Conservation (phyloP, 1,140 invertebrate genomes). For the Drosophila melanica region DNA sequence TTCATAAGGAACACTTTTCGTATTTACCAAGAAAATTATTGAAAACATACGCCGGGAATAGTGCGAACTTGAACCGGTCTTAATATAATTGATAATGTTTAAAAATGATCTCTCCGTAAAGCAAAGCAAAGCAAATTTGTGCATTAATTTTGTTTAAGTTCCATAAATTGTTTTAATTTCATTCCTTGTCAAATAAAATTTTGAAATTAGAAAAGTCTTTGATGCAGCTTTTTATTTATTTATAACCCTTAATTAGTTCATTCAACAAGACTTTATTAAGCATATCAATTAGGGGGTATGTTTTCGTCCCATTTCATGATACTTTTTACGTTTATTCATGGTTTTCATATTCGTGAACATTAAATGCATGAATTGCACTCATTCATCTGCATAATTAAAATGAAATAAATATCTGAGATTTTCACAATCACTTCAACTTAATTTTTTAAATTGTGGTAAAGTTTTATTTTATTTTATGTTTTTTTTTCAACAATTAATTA, state of each 20-base stretch:
- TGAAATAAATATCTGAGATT: slow-evolving; percentile 76
- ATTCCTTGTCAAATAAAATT: too few species aligned
- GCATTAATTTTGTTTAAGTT: too few species aligned
- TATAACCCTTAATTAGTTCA: not conserved
- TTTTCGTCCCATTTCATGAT: slow-evolving; percentile 1
- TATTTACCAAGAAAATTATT: too few species aligned
- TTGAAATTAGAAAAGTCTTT: too few species aligned
- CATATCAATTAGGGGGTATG: not conserved
- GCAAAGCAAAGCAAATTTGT: too few species aligned
- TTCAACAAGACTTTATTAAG: not conserved
- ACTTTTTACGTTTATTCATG: slow-evolving; percentile 26
- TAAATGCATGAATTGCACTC: slow-evolving; percentile 68
- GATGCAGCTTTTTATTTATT: too few species aligned
- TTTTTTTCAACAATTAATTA: slow-evolving; percentile 73
- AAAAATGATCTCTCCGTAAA: too few species aligned
- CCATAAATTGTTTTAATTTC: too few species aligned
- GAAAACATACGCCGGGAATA: too few species aligned
- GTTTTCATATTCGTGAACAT: slow-evolving; percentile 43
- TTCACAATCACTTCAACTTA: slow-evolving; percentile 66
- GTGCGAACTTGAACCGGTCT: too few species aligned
- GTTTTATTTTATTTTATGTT: slow-evolving; percentile 28
- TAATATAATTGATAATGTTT: too few species aligned
- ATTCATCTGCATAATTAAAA: slow-evolving; percentile 79
- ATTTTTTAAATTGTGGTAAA: slow-evolving; percentile 33
- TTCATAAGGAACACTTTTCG: not conserved